Evolutionary conservation across 1,140 invertebrate genomes (phyloP).

Genomic region (Paramacrobiotus metropolitanus): DNA sequence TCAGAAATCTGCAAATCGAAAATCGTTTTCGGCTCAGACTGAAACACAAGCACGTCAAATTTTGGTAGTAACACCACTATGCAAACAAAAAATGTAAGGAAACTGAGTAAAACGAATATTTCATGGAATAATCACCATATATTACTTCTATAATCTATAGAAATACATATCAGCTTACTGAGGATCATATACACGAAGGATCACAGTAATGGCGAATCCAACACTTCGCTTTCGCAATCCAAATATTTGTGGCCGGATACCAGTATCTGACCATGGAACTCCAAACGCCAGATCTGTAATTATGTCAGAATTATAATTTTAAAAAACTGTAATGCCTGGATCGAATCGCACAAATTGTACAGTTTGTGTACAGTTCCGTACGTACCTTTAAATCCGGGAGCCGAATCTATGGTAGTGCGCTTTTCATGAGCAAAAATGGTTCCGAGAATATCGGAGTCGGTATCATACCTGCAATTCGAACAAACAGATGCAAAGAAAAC

Average conservation of each 20-base stretch:
- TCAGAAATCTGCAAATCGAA: too few species aligned
- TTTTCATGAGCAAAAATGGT: conserved; percentile 34
- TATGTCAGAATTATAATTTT: not conserved
- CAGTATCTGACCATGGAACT: conserved; percentile 62
- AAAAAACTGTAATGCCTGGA: not conserved
- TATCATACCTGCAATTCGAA: not conserved
- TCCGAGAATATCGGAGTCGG: conserved; percentile 47
- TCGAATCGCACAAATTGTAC: not conserved
- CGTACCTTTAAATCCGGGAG: conserved; percentile 18
- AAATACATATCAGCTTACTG: too few species aligned
- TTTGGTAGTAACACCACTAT: too few species aligned
- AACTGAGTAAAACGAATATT: too few species aligned
- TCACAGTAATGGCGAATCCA: conserved; percentile 67
- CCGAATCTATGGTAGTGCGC: conserved; percentile 16
- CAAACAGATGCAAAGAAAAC: not conserved
- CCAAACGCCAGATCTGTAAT: conserved; percentile 66
- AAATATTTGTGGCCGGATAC: conserved; percentile 59
- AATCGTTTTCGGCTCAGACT: too few species aligned
- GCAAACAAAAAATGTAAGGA: too few species aligned
- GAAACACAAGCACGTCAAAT: too few species aligned
- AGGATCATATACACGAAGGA: conserved; percentile 50
- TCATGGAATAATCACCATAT: too few species aligned
- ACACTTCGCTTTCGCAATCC: conserved; percentile 53
- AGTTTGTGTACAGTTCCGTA: not conserved
- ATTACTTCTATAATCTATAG: conserved; percentile 16